phyloP scores from a whole-genome alignment of 1,140 invertebrate species.

The Meloidogyne floridensis region DNA sequence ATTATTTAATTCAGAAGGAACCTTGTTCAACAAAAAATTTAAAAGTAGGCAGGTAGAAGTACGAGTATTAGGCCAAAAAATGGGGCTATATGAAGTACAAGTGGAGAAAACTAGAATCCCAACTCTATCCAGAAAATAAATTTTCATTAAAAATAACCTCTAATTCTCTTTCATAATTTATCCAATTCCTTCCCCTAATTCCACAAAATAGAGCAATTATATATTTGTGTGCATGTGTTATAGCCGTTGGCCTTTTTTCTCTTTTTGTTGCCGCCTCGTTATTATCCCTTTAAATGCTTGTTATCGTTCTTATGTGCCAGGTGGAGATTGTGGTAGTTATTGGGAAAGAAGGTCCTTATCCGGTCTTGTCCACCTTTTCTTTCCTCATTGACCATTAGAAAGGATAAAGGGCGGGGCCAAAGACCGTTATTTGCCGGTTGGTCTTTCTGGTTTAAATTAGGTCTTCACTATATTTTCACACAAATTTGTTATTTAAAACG shows the following conservation, averaged over 20 bases:
- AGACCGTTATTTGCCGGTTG: not conserved
- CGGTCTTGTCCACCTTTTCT: not conserved
- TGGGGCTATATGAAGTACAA: too few relatives aligned
- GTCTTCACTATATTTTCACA: not conserved
- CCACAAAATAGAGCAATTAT: not conserved
- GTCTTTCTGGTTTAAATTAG: not conserved
- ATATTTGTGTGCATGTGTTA: not conserved
- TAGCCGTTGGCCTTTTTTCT: not conserved
- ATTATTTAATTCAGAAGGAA: too few relatives aligned
- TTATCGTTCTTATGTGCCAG: not conserved
- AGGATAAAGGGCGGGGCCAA: slow-evolving; percentile 8
- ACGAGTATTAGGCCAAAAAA: too few relatives aligned
- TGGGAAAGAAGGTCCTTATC: not conserved
- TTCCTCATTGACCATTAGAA: slow-evolving; percentile 5
- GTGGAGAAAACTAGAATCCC: too few relatives aligned
- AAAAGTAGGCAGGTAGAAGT: too few relatives aligned
- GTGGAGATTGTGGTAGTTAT: not conserved
- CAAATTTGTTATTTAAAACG: not conserved
- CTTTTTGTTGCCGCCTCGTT: slow-evolving; percentile 4
- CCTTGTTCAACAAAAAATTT: too few relatives aligned
- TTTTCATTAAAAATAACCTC: not conserved
- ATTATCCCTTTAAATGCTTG: not conserved
- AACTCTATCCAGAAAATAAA: not conserved
- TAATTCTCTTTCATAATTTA: not conserved
- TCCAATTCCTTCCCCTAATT: not conserved